These are phyloP conservation scores for Mechanitis mazaeus DNA, from an alignment of 2,888 invertebrate species.

Conservation along the genomic window DNA sequence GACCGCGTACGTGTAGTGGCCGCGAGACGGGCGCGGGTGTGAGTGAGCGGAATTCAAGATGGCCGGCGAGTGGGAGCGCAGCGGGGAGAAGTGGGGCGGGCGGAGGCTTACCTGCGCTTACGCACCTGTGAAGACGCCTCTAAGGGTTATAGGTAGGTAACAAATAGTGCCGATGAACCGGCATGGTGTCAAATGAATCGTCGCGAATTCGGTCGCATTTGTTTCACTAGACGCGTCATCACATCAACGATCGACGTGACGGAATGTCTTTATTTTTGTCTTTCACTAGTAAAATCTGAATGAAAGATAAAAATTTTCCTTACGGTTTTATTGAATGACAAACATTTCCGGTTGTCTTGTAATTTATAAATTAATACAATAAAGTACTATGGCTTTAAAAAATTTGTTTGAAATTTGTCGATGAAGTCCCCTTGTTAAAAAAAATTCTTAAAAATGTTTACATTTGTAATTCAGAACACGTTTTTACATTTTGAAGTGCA, in stretches of 20 bases:
- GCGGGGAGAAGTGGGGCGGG: constrained; percentile 30
- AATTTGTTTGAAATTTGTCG: too few relatives aligned
- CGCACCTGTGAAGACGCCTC: constrained; percentile 66
- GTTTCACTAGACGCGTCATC: constrained; percentile 53
- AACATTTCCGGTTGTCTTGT: constrained; percentile 26
- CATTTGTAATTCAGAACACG: too few relatives aligned
- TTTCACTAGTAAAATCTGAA: constrained; percentile 65
- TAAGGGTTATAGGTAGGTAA: constrained; percentile 31
- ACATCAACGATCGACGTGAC: constrained; percentile 49
- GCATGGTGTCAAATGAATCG: constrained; percentile 70
- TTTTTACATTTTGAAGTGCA: too few relatives aligned
- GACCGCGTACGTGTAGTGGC: constrained; percentile 58
- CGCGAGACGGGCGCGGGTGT: constrained; percentile 70
- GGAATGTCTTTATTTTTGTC: constrained; percentile 61
- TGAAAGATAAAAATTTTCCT: constrained; percentile 48
- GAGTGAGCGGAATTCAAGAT: constrained; percentile 76
- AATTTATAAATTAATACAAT: not conserved
- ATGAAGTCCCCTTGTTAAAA: too few relatives aligned
- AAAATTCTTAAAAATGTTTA: too few relatives aligned
- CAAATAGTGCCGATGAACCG: constrained; percentile 64
- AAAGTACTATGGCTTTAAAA: too few relatives aligned
- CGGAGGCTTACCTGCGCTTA: constrained; percentile 58
- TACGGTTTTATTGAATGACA: constrained; percentile 29
- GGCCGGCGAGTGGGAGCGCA: constrained; percentile 46
- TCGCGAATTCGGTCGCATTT: constrained; percentile 73